A percentile compares a stretch with the other conserved stretches of the same genome.
These are phyloP conservation scores for Cinara cedri DNA, from an alignment of 2,888 invertebrate genomes.

Conservation along the genomic window DNA sequence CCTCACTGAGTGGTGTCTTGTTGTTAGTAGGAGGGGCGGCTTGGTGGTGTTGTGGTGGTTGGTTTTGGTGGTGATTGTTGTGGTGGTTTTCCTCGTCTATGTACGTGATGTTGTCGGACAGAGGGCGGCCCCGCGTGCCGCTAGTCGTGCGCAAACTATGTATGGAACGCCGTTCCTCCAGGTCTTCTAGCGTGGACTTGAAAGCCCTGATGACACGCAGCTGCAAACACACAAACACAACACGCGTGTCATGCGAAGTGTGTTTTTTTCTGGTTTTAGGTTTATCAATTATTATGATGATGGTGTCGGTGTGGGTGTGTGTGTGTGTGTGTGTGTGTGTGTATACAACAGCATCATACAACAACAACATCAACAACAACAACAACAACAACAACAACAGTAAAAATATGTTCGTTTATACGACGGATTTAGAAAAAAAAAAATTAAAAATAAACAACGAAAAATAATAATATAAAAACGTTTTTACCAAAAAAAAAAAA, in stretches of 20 bases:
- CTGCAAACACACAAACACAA: slow-evolving; percentile 76
- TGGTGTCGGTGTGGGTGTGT: too few species aligned
- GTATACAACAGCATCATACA: slow-evolving; percentile 20
- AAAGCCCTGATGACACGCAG: slow-evolving; percentile 99
- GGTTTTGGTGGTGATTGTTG: slow-evolving; percentile 58
- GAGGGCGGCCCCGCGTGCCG: slow-evolving; percentile 78
- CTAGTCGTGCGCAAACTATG: slow-evolving; percentile 87
- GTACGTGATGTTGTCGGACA: slow-evolving; percentile 80
- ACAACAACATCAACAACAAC: too few species aligned
- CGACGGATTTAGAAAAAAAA: too few species aligned
- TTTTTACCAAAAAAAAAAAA: too few species aligned
- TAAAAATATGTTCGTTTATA: too few species aligned
- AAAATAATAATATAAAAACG: too few species aligned
- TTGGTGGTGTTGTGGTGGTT: slow-evolving; percentile 59
- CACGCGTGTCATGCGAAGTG: slow-evolving; percentile 59
- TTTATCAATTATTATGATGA: too few species aligned
- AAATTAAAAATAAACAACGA: too few species aligned
- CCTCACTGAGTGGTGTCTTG: slow-evolving; percentile 57
- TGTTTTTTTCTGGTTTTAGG: slow-evolving; percentile 57
- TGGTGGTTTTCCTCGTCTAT: slow-evolving; percentile 72
- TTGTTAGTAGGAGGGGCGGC: slow-evolving; percentile 57
- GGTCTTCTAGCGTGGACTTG: slow-evolving; percentile 98
- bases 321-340: too few species aligned
- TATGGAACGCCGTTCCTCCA: slow-evolving; percentile 98
- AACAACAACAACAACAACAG: too few species aligned